Evolutionary conservation across 1,140 invertebrate species (phyloP).

Genomic region (Patella vulgata): DNA sequence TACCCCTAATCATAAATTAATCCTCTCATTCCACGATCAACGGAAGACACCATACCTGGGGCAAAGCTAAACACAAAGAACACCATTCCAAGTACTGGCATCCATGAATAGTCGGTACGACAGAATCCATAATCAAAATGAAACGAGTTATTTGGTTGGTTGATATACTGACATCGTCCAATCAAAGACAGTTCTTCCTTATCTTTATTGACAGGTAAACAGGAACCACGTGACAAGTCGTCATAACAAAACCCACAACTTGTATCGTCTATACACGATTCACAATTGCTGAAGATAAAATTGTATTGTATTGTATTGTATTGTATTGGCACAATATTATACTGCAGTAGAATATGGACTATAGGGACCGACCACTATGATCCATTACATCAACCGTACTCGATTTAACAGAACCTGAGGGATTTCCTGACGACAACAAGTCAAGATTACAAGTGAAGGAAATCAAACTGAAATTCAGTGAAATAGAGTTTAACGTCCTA

Average conservation of each 20-base stretch:
- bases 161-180: constrained; percentile 39
- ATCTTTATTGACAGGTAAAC: constrained; percentile 36
- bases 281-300: constrained; percentile 67
- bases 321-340: constrained; percentile 19
- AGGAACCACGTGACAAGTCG: constrained; percentile 38
- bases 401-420: too few relatives aligned
- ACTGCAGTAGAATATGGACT: constrained; percentile 67
- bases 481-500: too few relatives aligned
- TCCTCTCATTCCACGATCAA: not conserved
- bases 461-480: too few relatives aligned
- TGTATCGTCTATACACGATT: constrained; percentile 56
- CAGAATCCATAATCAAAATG: constrained; percentile 68
- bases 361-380: constrained; percentile 69
- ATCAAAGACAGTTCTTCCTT: constrained; percentile 38
- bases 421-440: too few relatives aligned
- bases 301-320: constrained; percentile 6
- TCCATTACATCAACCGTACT: too few relatives aligned
- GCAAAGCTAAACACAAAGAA: constrained; percentile 70
- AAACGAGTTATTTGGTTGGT: constrained; percentile 26
- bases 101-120: constrained; percentile 69
- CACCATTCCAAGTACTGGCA: constrained; percentile 68
- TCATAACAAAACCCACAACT: constrained; percentile 69
- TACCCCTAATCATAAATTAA: too few relatives aligned
- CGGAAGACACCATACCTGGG: constrained; percentile 59
- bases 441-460: too few relatives aligned